Evolutionary conservation across 2,113 vertebrate species (phyloP).

Genomic region (Eubucco bourcierii): DNA sequence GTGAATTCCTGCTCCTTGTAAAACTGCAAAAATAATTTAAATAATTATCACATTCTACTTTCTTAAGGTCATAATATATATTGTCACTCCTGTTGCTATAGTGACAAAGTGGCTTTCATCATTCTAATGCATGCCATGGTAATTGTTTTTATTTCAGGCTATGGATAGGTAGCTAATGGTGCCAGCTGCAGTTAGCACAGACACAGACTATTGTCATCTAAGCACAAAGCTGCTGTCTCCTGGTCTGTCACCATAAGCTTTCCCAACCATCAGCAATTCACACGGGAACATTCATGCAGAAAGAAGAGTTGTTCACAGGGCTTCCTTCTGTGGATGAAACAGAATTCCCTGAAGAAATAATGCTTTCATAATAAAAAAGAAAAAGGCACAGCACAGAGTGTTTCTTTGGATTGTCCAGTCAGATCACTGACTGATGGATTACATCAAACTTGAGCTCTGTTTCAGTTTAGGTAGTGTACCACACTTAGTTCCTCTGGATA

Average conservation of each 20-base stretch:
- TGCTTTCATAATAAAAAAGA: not conserved
- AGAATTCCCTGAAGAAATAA: constrained; percentile 35
- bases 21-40: not conserved
- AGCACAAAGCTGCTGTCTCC: constrained; percentile 44
- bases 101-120: constrained; percentile 45
- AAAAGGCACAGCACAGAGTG: not conserved
- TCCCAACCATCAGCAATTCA: constrained; percentile 34
- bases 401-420: not conserved
- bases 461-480: not conserved
- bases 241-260: constrained; percentile 9
- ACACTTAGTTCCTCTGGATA: not conserved
- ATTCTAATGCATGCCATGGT: constrained; percentile 23
- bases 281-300: constrained; percentile 17
- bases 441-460: not conserved
- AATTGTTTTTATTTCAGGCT: constrained; percentile 47
- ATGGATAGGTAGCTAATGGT: constrained; percentile 38
- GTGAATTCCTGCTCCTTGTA: not conserved
- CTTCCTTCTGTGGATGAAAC: not conserved
- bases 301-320: not conserved
- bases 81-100: constrained; percentile 40
- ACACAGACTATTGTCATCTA: constrained; percentile 10
- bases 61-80: constrained; percentile 26
- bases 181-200: constrained; percentile 46
- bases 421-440: not conserved
- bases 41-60: not conserved